These are phyloP conservation scores for Nasonovia ribisnigri DNA, from an alignment of 2,888 invertebrate species.

Conservation along the genomic window DNA sequence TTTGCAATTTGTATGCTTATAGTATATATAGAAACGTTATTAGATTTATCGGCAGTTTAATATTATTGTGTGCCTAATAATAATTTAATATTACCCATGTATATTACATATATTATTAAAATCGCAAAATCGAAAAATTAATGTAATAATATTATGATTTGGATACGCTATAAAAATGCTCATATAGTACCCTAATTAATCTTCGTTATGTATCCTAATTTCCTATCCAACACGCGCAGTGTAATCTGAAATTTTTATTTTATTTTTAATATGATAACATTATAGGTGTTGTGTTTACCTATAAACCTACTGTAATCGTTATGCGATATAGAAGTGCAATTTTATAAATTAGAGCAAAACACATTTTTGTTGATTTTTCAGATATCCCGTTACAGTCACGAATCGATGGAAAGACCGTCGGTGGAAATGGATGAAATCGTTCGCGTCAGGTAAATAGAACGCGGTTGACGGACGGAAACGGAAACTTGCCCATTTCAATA, in stretches of 20 bases:
- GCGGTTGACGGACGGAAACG: background rate
- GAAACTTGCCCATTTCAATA: background rate
- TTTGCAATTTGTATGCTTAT: no score
- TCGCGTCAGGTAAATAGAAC: constrained; percentile 69
- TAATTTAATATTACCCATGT: no score
- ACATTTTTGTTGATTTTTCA: background rate
- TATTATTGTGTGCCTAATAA: no score
- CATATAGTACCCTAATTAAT: no score
- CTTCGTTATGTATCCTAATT: no score
- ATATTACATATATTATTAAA: no score
- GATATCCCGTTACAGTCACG: constrained; percentile 59
- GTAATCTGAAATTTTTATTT: background rate
- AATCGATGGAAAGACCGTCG: constrained; percentile 62
- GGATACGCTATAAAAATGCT: no score
- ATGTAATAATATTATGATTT: no score
- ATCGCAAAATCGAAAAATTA: no score
- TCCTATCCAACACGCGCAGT: background rate
- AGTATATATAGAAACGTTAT: no score
- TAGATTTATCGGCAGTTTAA: no score
- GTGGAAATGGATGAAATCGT: constrained; percentile 68
- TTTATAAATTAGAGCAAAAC: background rate
- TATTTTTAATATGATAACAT: background rate
- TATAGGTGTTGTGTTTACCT: background rate
- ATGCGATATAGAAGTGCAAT: background rate
- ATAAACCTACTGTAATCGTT: background rate